Percentiles rank a stretch among this genome's conserved stretches.
Conservation (phyloP, 2,888 invertebrate genomes). For the Polyommatus iphigenia region DNA sequence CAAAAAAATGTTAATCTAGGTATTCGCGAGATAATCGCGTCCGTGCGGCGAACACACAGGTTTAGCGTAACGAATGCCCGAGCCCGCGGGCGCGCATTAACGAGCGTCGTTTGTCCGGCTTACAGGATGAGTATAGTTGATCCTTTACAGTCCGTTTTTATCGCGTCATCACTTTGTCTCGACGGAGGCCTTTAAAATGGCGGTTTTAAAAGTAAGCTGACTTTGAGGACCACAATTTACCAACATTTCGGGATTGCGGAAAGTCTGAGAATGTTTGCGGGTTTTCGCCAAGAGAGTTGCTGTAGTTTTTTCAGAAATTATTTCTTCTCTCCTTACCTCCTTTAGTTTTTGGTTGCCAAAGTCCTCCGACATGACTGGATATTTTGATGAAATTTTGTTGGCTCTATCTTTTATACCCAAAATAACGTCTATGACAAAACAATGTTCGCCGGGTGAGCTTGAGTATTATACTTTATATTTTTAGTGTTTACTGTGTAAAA, state of each 20-base stretch:
- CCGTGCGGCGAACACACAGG: not conserved
- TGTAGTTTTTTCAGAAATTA: not conserved
- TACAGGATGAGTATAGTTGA: slow-evolving; percentile 1
- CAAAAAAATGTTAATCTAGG: not conserved
- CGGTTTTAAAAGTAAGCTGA: slow-evolving; percentile 17
- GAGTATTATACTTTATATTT: too few species aligned
- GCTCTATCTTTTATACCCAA: too few species aligned
- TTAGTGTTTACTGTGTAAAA: too few species aligned
- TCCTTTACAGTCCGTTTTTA: slow-evolving; percentile 23
- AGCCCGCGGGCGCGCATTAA: slow-evolving; percentile 1
- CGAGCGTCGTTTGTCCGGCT: slow-evolving; percentile 17
- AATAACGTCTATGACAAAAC: too few species aligned
- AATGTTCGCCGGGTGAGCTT: too few species aligned
- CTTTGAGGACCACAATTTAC: slow-evolving; percentile 2
- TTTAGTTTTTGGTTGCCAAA: too few species aligned
- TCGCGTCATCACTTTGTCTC: slow-evolving; percentile 14
- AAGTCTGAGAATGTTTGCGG: not conserved
- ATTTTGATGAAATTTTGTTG: too few species aligned
- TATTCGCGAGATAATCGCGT: slow-evolving; percentile 11
- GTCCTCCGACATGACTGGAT: too few species aligned
- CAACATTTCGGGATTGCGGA: not conserved
- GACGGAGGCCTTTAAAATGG: slow-evolving; percentile 6
- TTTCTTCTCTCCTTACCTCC: not conserved
- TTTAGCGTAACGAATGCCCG: not conserved
- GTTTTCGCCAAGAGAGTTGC: not conserved